Evolutionary conservation across 2,888 invertebrate genomes (phyloP).

Genomic region (Dexiosoma caninum): DNA sequence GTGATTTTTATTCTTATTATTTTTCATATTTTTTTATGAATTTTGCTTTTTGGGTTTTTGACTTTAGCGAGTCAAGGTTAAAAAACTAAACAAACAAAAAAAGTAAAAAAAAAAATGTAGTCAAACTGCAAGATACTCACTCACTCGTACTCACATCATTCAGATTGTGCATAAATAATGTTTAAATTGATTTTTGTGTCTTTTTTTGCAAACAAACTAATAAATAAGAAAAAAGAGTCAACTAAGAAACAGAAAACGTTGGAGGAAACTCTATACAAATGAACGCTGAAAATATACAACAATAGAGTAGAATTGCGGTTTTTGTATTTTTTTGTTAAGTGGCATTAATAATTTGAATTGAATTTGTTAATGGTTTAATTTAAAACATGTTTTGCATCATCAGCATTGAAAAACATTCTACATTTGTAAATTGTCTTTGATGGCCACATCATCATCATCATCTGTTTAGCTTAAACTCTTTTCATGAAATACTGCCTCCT

Average conservation of each 20-base stretch:
- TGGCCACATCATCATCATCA: not conserved
- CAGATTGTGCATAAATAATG: not conserved
- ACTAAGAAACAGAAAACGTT: not conserved
- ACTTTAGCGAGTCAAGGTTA: constrained; percentile 61
- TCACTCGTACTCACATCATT: not conserved
- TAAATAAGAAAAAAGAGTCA: not conserved
- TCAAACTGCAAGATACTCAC: too few species aligned
- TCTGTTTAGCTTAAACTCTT: not conserved
- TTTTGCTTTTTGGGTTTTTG: constrained; percentile 47
- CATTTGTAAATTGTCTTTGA: not conserved
- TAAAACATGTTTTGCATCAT: constrained; percentile 45
- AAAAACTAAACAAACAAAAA: not conserved
- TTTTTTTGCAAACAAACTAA: constrained; percentile 20
- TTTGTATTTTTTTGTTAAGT: constrained; percentile 51
- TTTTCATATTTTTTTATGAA: not conserved
- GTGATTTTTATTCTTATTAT: not conserved
- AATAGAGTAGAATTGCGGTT: constrained; percentile 5
- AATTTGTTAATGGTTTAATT: constrained; percentile 51
- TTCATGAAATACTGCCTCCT: constrained; percentile 13
- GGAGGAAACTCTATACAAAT: not conserved
- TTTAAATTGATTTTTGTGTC: constrained; percentile 24
- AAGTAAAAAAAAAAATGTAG: not conserved
- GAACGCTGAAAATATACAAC: not conserved
- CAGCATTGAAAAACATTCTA: constrained; percentile 11
- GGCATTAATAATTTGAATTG: constrained; percentile 59